Evolutionary conservation across 2,888 invertebrate genomes (phyloP), one percentile per base, ranked within the genome.

Genomic region (Nebria salina): DNA sequence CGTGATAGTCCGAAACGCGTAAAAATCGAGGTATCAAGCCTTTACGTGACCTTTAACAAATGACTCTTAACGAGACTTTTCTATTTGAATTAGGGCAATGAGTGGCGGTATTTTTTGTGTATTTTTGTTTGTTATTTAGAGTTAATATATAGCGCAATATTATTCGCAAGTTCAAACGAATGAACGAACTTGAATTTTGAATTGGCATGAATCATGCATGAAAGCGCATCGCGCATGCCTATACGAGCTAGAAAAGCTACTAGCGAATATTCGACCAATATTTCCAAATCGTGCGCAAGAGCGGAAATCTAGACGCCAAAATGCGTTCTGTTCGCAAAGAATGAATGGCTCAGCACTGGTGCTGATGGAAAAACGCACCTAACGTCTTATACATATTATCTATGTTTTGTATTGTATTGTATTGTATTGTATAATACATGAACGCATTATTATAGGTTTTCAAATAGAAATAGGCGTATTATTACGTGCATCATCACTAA

Each of bases 151-250:
- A 54, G 54, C 54, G 54, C 54, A 11, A n/a, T n/a, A n/a, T n/a
- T n/a, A n/a, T n/a, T n/a, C n/a, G n/a, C n/a, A n/a, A n/a, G n/a
- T 54, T 54, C 54, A 11, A 54, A 54, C 54, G 54, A 54, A 54
- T 8, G 54, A 13, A 54, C 54, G 8, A 54, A 54, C 54, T 54
- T 54, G 4, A 34, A 34, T 34, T 34, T 34, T 5, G 34, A 34
- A 34, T 54, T 54, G 54, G 54, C 54, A 7, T 54, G 54, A 54
- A 54, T 54, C 5, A 68, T 76, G 65, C 5, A 68, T 76, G 65
- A 72, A 76, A 77, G 77, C 77, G 77, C 77, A 72, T n/a, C 72
- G 77, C 77, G 77, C 20, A 70, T 70, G 20, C 20, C 20, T 20
- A 20, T 70, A 43, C 20, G 77, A 70, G 26, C 68, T 20, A 26